These are phyloP conservation scores for Lissonota sp. DNA, from an alignment of 2,888 invertebrate genomes.

Conservation along the genomic window DNA sequence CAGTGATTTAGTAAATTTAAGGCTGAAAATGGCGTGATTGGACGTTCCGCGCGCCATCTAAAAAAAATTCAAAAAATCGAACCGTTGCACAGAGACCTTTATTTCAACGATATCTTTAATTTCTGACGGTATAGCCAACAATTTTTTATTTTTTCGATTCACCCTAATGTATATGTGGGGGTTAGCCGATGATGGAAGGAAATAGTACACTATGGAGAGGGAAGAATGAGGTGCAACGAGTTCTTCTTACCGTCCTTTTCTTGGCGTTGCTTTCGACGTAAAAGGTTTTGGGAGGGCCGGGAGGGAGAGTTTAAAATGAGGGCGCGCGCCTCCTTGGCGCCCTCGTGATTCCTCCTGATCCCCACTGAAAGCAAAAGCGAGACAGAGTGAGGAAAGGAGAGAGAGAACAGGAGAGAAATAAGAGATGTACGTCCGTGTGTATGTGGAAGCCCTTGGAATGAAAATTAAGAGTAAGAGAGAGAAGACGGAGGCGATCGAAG, in stretches of 20 bases:
- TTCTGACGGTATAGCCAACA: too few relatives aligned
- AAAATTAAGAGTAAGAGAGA: conserved; percentile 59
- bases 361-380: conserved; percentile 20
- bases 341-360: conserved; percentile 15
- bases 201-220: background rate
- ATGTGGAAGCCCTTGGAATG: conserved; percentile 34
- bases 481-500: conserved; percentile 30
- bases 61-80: too few relatives aligned
- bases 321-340: conserved; percentile 54
- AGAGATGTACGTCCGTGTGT: background rate
- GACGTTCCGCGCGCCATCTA: too few relatives aligned
- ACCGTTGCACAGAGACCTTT: too few relatives aligned
- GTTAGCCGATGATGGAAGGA: too few relatives aligned
- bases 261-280: conserved; percentile 20
- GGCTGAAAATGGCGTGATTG: too few relatives aligned
- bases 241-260: conserved; percentile 48
- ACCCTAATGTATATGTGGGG: too few relatives aligned
- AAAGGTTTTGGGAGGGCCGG: background rate
- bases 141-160: too few relatives aligned
- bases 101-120: too few relatives aligned
- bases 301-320: conserved; percentile 15
- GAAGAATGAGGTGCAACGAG: conserved; percentile 20
- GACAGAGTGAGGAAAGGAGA: conserved; percentile 4
- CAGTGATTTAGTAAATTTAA: too few relatives aligned
- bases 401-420: conserved; percentile 8